Evolutionary conservation across 2,113 vertebrate genomes (phyloP).

Genomic region (Cebus imitator): DNA sequence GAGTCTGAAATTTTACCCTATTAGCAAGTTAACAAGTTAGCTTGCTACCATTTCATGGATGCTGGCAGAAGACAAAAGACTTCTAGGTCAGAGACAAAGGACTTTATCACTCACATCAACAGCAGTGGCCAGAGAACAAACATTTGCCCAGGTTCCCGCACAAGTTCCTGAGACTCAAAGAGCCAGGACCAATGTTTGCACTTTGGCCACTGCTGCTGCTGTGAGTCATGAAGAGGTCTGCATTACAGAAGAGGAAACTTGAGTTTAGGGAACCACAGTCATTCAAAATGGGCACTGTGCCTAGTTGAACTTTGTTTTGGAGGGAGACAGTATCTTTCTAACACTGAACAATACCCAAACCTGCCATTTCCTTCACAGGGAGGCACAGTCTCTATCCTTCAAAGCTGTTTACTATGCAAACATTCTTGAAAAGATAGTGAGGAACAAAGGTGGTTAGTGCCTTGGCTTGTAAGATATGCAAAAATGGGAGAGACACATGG

Average conservation of each 20-base stretch:
- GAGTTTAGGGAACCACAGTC: neutral
- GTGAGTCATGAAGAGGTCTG: neutral
- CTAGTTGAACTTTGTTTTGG: neutral
- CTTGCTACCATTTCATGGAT: neutral
- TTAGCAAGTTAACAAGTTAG: neutral
- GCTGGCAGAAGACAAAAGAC: constrained; percentile 1
- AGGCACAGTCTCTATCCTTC: neutral
- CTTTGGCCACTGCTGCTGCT: too few species aligned
- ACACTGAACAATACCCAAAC: neutral
- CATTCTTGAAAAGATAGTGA: neutral
- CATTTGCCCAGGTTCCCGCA: neutral
- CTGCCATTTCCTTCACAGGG: neutral
- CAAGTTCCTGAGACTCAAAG: too few species aligned
- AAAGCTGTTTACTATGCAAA: constrained; percentile 5
- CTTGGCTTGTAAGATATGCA: neutral
- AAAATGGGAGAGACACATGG: neutral
- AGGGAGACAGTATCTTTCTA: neutral
- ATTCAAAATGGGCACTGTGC: neutral
- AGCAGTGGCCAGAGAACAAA: neutral
- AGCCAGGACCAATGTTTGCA: too few species aligned
- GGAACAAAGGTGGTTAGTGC: neutral
- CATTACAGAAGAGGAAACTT: neutral
- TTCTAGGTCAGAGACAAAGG: neutral
- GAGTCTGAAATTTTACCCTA: neutral
- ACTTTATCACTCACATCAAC: neutral